Conservation (phyloP, 2,113 vertebrate genomes). For the Hassar affinis region DNA sequence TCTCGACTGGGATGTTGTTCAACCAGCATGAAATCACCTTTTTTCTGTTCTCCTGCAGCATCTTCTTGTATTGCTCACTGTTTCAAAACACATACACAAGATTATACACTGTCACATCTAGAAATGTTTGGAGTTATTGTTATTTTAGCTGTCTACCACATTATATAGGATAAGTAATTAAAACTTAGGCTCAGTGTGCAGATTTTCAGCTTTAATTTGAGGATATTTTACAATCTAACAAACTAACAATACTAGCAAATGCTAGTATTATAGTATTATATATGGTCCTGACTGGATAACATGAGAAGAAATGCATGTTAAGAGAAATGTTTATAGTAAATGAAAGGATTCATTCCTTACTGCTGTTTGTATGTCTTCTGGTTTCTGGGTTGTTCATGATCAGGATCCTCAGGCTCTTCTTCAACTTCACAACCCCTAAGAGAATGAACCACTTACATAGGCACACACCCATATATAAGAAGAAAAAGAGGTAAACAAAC, state of each 20-base stretch:
- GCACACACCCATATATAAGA: neutral
- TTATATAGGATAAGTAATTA: neutral
- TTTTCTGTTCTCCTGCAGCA: conserved; percentile 45
- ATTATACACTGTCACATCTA: neutral
- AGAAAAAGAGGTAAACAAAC: too few species aligned
- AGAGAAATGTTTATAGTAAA: too few species aligned
- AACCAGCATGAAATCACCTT: conserved; percentile 49
- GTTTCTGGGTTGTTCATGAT: conserved; percentile 81
- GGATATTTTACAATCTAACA: neutral
- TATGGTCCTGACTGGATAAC: too few species aligned
- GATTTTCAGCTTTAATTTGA: neutral
- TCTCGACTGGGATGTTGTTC: neutral
- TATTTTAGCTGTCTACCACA: neutral
- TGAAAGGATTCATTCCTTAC: conserved; percentile 52
- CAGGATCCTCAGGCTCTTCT: conserved; percentile 86
- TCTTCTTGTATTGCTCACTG: conserved; percentile 62
- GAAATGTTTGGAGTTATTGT: neutral
- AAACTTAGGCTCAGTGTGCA: neutral
- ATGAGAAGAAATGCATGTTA: too few species aligned
- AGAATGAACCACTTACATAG: neutral
- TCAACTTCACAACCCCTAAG: conserved; percentile 80
- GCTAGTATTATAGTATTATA: too few species aligned
- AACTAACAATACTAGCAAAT: too few species aligned
- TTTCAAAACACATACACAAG: conserved; percentile 34
- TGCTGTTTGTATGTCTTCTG: conserved; percentile 83